Percentiles rank a stretch among this genome's conserved stretches.
phyloP scores from a whole-genome alignment of 1,140 invertebrate species.

The Drosophila repletoides region DNA sequence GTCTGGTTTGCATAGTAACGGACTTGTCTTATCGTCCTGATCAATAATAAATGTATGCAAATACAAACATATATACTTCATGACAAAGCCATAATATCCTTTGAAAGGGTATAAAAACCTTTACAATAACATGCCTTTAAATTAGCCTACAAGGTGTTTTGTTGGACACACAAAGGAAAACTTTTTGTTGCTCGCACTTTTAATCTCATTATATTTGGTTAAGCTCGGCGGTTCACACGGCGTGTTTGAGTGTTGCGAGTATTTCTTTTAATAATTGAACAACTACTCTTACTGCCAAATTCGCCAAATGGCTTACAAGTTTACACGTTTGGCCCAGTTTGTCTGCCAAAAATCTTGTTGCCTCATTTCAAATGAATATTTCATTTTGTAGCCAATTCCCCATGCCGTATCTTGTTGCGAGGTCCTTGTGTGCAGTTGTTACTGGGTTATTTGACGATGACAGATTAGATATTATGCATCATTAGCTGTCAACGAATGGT shows the following conservation, averaged over 20 bases:
- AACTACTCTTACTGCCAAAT: conserved; percentile 43
- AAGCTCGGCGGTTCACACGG: no score
- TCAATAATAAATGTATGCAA: no score
- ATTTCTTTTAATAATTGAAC: conserved; percentile 56
- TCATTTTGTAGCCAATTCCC: conserved; percentile 45
- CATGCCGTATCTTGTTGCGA: background rate
- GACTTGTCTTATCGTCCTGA: no score
- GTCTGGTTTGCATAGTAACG: no score
- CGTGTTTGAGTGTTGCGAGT: background rate
- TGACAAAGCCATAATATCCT: no score
- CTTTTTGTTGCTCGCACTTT: conserved; percentile 13
- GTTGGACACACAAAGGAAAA: no score
- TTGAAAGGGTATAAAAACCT: no score
- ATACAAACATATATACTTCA: no score
- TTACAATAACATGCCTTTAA: conserved; percentile 40
- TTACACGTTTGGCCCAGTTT: conserved; percentile 54
- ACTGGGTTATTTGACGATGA: conserved; percentile 53
- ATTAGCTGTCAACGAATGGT: conserved; percentile 5
- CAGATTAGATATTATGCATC: conserved; percentile 50
- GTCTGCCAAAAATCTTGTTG: conserved; percentile 59
- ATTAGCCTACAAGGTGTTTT: background rate
- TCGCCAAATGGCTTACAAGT: conserved; percentile 54
- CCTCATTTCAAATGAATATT: conserved; percentile 64
- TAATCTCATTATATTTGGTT: conserved; percentile 56
- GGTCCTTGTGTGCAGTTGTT: conserved; percentile 8